Conservation (phyloP, 1,140 invertebrate species). For the Tetraneura akinire region DNA sequence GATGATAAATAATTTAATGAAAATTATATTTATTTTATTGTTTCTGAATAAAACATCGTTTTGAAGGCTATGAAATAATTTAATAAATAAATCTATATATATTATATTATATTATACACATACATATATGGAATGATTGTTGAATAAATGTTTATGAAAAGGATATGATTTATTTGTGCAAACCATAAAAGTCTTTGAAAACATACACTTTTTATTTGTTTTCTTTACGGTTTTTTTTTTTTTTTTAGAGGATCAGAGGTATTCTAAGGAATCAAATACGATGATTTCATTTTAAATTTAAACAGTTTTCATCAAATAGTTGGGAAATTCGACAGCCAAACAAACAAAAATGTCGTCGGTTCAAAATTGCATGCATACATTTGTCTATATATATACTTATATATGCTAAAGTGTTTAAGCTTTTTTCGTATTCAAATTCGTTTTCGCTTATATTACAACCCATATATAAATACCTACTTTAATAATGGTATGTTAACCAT, state of each 20-base stretch:
- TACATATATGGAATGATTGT: neutral
- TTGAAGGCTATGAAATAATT: neutral
- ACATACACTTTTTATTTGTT: neutral
- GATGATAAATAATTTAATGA: too few species aligned
- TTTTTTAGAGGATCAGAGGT: neutral
- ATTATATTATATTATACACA: too few species aligned
- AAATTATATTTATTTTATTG: neutral
- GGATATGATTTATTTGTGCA: constrained; percentile 17
- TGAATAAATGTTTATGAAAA: constrained; percentile 29
- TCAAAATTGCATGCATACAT: neutral
- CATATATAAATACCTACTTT: neutral
- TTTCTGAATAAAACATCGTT: constrained; percentile 5
- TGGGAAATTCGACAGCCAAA: constrained; percentile 2
- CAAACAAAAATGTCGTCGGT: constrained; percentile 11
- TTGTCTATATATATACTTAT: too few species aligned
- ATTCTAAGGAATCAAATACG: constrained; percentile 17
- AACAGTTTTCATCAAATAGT: constrained; percentile 17
- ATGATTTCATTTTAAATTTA: constrained; percentile 22
- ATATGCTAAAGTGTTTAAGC: too few species aligned
- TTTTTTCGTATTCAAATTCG: constrained; percentile 2
- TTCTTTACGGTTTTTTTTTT: neutral
- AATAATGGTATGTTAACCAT: neutral
- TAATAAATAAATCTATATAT: constrained; percentile 17
- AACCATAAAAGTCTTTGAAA: neutral
- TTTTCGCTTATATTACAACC: constrained; percentile 6